Base-by-base conservation (phyloP, 2,888 invertebrate species). In the Melieria crassipennis region DNA sequence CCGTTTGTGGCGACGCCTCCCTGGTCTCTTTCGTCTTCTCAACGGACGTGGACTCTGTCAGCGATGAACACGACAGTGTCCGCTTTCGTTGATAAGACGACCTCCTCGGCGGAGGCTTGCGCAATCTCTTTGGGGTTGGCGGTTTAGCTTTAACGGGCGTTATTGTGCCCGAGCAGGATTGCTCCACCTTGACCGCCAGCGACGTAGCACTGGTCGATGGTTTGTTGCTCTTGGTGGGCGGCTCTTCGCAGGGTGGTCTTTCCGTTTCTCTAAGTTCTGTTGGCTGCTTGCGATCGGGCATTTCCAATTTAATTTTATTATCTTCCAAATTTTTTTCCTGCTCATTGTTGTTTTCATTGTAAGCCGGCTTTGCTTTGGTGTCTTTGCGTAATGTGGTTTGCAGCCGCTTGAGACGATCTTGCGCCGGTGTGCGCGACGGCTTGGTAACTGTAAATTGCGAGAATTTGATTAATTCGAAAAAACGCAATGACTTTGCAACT, bases 381-480 rank as follows among this genome's bases (percentile, higher is more conserved):
- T 48, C 42, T 5, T 75, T 73, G 47, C 77, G 78, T 4, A 83
- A 68, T 9, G 76, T 77, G 4, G 69, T 72, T 70, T 83, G 84
- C 13, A 84, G 69, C 4, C 80, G 76, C 52, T 83, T 83, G 0
- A 85, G 78, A 0, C 85, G 82, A 69, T 83, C 82, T 68, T 85
- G 83, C 0, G 85, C 81, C 0, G 80, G 77, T 9, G 72, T 77
- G 16, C 69, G 72, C 0, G 50, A 7, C 1, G 48, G 6, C 56
- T 72, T 75, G 4, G 64, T 9, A 7, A 48, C 72, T 75, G 55
- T 7, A 69, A 61, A 57, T 42, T 9, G 6, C 46, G 13, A 66
- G 3, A 50, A 10, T 48, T 16, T 48, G 4, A 5, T 67, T 46
- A 4, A 48, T 30, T 42, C 60, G 45, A 16, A 30, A 30, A 56